Evolutionary conservation across 2,888 invertebrate genomes (phyloP), one percentile per base, ranked within the genome.

Genomic region (Bursaphelenchus okinawaensis): DNA sequence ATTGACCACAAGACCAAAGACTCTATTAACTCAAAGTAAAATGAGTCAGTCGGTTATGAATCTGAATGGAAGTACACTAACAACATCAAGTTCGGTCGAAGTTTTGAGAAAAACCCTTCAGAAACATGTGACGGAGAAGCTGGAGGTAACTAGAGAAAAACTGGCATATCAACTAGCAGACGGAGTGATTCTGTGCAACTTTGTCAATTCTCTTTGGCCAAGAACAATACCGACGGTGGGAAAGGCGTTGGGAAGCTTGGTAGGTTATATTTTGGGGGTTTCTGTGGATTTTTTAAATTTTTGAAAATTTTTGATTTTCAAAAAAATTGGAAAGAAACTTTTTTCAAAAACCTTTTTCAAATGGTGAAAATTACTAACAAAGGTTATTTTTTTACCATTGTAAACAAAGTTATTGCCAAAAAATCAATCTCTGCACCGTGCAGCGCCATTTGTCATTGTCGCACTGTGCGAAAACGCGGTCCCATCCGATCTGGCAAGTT

Each of bases 161-260:
- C 19, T 59, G 22, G 60, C 60, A 22, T 16, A 22, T 20, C 60
- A 59, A 27, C 51, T 62, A 23, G 62, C 62, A 8, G 61, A 62
- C 22, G 62, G 62, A 3, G 62, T 62, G 4, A n/a, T 62, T 22
- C 40, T 62, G 65, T 62, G 62, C 9, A 29, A 24, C 28, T 62
- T 62, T 63, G 22, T 66, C 65, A 62, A 62, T 26, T n/a, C 26
- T 7, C 16, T 62, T 8, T 20, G 24, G 19, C 63, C 62, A 26
- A 62, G 7, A 19, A 20, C 65, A 12, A 20, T 62, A 19, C 61
- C 61, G 7, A 65, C 29, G 22, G 27, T 54, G 54, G 24, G 16
- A 3, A 26, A 23, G n/a, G 27, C 27, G 2, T 12, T 27, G 19
- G 40, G 40, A 40, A 40, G 40, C 40, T 40, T 40, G 40, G 40